A percentile compares a stretch with the other conserved stretches of the same genome.
Conservation (phyloP, 2,113 vertebrate species). For the Rhinopithecus roxellana region DNA sequence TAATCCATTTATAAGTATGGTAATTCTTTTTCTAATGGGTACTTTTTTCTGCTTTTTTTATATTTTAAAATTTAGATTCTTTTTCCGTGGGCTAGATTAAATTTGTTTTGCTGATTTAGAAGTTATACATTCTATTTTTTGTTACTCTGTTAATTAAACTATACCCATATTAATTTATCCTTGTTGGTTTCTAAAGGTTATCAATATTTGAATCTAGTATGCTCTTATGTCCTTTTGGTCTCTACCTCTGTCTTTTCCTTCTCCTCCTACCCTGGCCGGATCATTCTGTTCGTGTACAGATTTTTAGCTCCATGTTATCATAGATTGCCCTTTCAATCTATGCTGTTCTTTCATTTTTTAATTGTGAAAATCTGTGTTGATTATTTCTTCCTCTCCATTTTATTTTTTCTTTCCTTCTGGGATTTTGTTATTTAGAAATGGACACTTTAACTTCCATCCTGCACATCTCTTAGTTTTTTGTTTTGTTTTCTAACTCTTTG, state of each 20-base stretch:
- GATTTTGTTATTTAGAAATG: not conserved
- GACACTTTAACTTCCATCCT: not conserved
- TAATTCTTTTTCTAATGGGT: not conserved
- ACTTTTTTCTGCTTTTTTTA: not conserved
- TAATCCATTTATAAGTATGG: not conserved
- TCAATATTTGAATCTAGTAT: not conserved
- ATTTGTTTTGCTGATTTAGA: not conserved
- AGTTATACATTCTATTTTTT: not conserved
- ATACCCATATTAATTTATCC: not conserved
- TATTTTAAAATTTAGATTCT: conserved; percentile 2
- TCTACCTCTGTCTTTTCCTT: not conserved
- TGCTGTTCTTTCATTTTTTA: not conserved
- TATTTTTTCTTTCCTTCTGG: not conserved
- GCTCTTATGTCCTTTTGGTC: not conserved
- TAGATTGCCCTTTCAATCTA: not conserved
- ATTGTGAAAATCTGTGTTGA: not conserved
- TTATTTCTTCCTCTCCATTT: not conserved
- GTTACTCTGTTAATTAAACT: not conserved
- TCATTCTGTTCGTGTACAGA: not conserved
- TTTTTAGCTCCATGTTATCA: not conserved
- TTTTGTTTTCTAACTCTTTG: not conserved
- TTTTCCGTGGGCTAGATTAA: not conserved
- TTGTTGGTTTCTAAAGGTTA: not conserved
- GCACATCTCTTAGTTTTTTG: not conserved
- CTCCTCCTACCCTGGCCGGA: not conserved